phyloP scores from a whole-genome alignment of 2,113 vertebrate genomes.

The Epinephelus cyanopodus region DNA sequence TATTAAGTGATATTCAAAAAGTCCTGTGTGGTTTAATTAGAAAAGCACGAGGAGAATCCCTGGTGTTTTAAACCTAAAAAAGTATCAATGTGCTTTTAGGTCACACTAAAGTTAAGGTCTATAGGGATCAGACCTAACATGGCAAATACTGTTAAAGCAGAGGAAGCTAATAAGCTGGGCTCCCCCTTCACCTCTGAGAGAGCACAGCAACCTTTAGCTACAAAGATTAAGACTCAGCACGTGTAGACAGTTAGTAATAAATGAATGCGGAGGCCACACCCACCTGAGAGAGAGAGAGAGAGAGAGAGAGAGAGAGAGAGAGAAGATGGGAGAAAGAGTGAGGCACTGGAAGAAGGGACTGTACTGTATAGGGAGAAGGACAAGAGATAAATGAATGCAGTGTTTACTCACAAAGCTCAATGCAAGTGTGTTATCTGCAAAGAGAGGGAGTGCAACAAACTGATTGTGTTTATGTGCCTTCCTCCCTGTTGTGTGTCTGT shows the following conservation, averaged over 20 bases:
- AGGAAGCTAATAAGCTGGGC: conserved; percentile 17
- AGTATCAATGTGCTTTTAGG: conserved; percentile 5
- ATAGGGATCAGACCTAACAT: conserved; percentile 16
- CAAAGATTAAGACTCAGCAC: conserved; percentile 51
- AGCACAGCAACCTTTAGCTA: conserved; percentile 24
- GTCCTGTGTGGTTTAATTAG: neutral
- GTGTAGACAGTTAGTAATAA: conserved; percentile 32
- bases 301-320: neutral
- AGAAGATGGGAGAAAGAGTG: conserved; percentile 3
- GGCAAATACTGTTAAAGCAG: conserved; percentile 10
- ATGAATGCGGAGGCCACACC: conserved; percentile 49
- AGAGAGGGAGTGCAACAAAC: conserved; percentile 22
- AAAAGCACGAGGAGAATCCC: neutral
- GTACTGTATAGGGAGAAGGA: neutral
- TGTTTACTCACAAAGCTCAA: conserved; percentile 9
- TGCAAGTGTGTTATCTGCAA: conserved; percentile 28
- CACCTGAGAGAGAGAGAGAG: neutral
- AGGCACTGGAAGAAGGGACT: neutral
- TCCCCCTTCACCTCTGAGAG: conserved; percentile 13
- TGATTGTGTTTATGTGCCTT: neutral
- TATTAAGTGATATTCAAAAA: neutral
- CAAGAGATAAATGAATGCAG: conserved; percentile 47
- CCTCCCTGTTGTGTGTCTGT: conserved; percentile 20
- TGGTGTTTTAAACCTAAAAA: neutral
- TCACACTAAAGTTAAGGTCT: conserved; percentile 6